Conservation (phyloP, 2,797 vertebrate genomes). For the Paratrypauchen microcephalus region DNA sequence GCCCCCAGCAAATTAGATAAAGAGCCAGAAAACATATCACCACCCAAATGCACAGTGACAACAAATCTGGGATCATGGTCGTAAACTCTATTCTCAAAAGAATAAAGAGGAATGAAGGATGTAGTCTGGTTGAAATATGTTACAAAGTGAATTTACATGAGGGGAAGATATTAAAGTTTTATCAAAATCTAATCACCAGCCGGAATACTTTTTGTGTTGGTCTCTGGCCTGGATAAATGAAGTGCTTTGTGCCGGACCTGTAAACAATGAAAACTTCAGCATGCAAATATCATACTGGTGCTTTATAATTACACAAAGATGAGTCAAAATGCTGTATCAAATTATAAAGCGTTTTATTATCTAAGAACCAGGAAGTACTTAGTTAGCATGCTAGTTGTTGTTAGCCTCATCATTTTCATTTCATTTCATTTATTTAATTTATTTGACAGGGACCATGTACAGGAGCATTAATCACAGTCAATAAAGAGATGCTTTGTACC, state of each 20-base stretch:
- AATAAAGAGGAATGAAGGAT: constrained; percentile 56
- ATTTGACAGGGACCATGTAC: too few species aligned
- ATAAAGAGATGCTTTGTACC: too few species aligned
- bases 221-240: constrained; percentile 12
- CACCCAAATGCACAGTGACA: constrained; percentile 56
- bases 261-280: background rate
- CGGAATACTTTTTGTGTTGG: constrained; percentile 7
- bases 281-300: background rate
- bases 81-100: constrained; percentile 56
- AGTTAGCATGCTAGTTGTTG: background rate
- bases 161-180: constrained; percentile 50
- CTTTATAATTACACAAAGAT: too few species aligned
- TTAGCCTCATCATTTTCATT: background rate
- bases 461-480: too few species aligned
- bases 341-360: too few species aligned
- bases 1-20: constrained; percentile 48
- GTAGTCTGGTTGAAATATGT: constrained; percentile 35
- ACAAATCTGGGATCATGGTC: constrained; percentile 52
- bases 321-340: too few species aligned
- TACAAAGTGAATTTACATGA: constrained; percentile 32
- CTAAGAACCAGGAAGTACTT: background rate
- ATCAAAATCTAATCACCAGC: background rate
- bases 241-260: background rate
- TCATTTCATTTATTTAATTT: too few species aligned
- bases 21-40: constrained; percentile 55